These are phyloP conservation scores for Avahi laniger DNA, from an alignment of 2,797 vertebrate species.

Conservation along the genomic window DNA sequence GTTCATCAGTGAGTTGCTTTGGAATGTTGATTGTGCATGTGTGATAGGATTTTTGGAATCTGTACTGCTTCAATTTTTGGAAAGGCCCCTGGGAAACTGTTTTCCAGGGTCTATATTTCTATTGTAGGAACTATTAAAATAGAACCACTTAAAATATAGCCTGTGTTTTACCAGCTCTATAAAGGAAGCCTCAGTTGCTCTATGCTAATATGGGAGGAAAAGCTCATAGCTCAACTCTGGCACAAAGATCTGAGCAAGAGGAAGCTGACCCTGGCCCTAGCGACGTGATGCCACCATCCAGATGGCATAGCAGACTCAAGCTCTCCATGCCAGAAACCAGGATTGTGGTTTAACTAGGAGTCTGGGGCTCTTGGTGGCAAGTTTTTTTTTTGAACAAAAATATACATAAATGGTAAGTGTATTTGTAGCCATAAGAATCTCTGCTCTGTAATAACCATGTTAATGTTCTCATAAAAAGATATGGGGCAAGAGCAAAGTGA, in stretches of 20 bases:
- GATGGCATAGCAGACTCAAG: neutral
- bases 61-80: neutral
- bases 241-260: neutral
- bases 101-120: neutral
- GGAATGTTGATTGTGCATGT: neutral
- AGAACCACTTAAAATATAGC: neutral
- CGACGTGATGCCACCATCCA: slow-evolving; percentile 14
- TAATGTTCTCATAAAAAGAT: slow-evolving; percentile 89
- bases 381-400: slow-evolving; percentile 64
- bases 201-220: neutral
- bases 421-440: slow-evolving; percentile 85
- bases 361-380: slow-evolving; percentile 44
- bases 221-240: neutral
- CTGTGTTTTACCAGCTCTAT: neutral
- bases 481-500: slow-evolving; percentile 84
- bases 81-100: neutral
- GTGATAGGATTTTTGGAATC: neutral
- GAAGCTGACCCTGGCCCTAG: neutral
- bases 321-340: slow-evolving; percentile 13
- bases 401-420: slow-evolving; percentile 76
- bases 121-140: neutral
- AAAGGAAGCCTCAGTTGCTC: neutral
- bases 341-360: slow-evolving; percentile 42
- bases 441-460: slow-evolving; percentile 84
- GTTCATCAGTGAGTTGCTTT: neutral